Base-by-base conservation (phyloP, 2,888 invertebrate genomes). In the Catocala nupta region DNA sequence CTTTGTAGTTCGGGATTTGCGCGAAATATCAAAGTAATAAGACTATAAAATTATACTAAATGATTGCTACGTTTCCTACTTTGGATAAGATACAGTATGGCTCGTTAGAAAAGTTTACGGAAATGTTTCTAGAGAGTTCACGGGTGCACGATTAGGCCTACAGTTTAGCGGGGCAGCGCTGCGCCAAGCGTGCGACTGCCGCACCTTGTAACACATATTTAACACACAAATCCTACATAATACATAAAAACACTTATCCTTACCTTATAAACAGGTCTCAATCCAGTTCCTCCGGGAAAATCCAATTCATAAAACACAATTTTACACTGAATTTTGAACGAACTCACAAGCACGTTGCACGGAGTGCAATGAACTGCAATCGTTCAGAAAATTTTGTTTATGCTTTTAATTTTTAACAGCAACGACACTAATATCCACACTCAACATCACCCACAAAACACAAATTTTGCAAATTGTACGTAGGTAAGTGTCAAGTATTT, bases 181-280 rank as follows among this genome's bases (percentile, higher is more conserved):
- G 51, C 53, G 63, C 59, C 59, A 51, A 49, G 55, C 53, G 34
- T 55, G n/a, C 45, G 55, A 9, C 36, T 43, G 7, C 33, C 44
- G 62, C 49, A 43, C 33, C 62, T 70, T 82, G 48, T 73, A 77
- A 82, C 81, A 59, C 48, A 34, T 36, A 73, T 71, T 71, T 73
- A 51, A 42, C 47, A 52, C 52, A 58, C 12, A 62, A 71, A 71
- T 56, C n/a, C 16, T 47, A 13, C 8, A 9, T 42, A 72, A 54
- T 69, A 55, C 4, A 0, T 39, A 51, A 42, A 67, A 75, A 80
- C 79, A 74, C 52, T 59, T 33, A 67, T 63, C 58, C 74, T 77
- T 85, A 93, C 93, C 93, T 93, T 85, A 83, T 77, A 66, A 80
- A 73, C 89, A 84, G 85, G 68, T 75, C 74, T 78, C 75, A 89